Evolutionary conservation across 2,888 invertebrate species (phyloP).

Genomic region (Agrotis clavis): DNA sequence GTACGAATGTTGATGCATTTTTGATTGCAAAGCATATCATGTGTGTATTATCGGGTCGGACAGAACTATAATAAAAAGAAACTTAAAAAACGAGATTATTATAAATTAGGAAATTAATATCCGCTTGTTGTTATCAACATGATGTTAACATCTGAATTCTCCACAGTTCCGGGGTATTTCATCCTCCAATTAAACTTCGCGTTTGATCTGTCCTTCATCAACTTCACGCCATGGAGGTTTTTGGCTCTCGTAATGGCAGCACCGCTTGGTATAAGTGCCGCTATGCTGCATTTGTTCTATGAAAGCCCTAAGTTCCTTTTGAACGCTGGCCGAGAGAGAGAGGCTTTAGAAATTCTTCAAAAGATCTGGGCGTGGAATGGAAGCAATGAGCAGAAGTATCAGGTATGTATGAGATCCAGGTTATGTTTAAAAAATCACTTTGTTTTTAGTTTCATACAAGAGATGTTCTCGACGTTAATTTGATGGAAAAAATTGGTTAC

Average conservation of each 20-base stretch:
- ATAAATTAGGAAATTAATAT: too few species aligned
- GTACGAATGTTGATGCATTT: too few species aligned
- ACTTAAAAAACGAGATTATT: too few species aligned
- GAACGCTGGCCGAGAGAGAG: slow-evolving; percentile 89
- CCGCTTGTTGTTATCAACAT: not conserved
- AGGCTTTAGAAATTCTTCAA: slow-evolving; percentile 90
- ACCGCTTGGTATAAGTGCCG: slow-evolving; percentile 90
- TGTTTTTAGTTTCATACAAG: too few species aligned
- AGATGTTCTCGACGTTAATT: too few species aligned
- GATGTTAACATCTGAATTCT: not conserved
- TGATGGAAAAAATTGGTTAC: too few species aligned
- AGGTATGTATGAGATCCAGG: slow-evolving; percentile 37
- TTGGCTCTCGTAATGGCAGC: slow-evolving; percentile 80
- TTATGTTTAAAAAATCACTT: too few species aligned
- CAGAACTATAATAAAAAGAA: too few species aligned
- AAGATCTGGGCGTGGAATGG: slow-evolving; percentile 91
- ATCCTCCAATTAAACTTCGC: slow-evolving; percentile 68
- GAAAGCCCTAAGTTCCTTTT: slow-evolving; percentile 94
- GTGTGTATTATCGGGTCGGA: too few species aligned
- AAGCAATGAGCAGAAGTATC: slow-evolving; percentile 41
- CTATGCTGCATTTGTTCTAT: slow-evolving; percentile 89
- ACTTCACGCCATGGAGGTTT: slow-evolving; percentile 76
- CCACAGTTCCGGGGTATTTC: slow-evolving; percentile 68
- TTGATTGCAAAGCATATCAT: too few species aligned
- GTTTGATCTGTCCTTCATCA: slow-evolving; percentile 64